phyloP scores from a whole-genome alignment of 2,113 vertebrate genomes.

The Anhinga rufa region DNA sequence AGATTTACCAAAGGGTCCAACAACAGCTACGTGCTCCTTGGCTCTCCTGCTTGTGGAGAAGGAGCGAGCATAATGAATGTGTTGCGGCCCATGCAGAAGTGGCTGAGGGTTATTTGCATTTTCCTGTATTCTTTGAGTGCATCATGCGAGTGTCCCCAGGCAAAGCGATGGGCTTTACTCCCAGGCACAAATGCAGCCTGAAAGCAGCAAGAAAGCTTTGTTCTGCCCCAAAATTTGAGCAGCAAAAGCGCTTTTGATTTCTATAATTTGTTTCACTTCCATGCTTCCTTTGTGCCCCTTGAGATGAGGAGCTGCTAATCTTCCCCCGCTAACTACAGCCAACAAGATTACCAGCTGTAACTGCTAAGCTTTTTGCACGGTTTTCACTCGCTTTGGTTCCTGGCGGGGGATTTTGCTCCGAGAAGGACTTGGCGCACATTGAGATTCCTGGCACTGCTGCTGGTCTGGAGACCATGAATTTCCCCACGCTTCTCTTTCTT shows the following conservation, averaged over 20 bases:
- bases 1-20: background rate
- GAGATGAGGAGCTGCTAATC: background rate
- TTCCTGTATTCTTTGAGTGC: background rate
- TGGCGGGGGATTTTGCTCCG: background rate
- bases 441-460: background rate
- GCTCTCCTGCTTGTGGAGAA: background rate
- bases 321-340: background rate
- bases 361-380: background rate
- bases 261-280: background rate
- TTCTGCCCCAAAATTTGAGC: background rate
- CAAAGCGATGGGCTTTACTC: background rate
- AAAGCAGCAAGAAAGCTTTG: background rate
- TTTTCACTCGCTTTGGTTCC: background rate
- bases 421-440: background rate
- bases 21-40: background rate
- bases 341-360: background rate
- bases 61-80: rapidly evolving
- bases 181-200: background rate
- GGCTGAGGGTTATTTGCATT: background rate
- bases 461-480: background rate
- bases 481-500: background rate
- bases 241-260: background rate
- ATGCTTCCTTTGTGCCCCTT: background rate
- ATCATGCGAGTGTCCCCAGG: rapidly evolving
- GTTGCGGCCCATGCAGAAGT: background rate